These are phyloP conservation scores for Ganaspis brasiliensis DNA, from an alignment of 2,888 invertebrate species.

Conservation along the genomic window DNA sequence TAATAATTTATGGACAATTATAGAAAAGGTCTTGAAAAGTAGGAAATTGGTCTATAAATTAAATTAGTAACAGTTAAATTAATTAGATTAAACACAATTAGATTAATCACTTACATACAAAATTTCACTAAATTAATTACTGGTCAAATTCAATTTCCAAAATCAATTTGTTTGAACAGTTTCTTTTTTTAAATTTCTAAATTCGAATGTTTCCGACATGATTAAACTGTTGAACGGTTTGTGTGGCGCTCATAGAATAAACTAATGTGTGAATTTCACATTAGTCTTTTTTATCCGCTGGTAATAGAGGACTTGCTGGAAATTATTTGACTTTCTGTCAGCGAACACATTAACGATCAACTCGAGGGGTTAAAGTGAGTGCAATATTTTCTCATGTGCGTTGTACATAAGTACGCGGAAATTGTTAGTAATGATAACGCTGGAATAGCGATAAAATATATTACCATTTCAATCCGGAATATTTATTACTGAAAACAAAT, in stretches of 20 bases:
- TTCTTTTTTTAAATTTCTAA: neutral
- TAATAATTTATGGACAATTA: neutral
- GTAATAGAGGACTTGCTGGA: conserved; percentile 4
- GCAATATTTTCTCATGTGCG: conserved; percentile 34
- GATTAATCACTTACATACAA: too few species aligned
- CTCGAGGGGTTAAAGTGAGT: conserved; percentile 30
- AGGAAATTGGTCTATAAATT: too few species aligned
- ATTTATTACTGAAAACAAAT: conserved; percentile 41
- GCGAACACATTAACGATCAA: conserved; percentile 39
- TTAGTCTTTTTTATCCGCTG: neutral
- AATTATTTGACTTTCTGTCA: conserved; percentile 34
- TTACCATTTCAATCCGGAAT: conserved; percentile 38
- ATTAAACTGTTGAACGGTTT: neutral
- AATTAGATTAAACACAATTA: too few species aligned
- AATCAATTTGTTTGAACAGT: too few species aligned
- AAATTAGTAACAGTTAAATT: too few species aligned
- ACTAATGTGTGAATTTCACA: conserved; percentile 22
- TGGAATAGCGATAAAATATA: conserved; percentile 34
- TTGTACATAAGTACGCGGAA: conserved; percentile 36
- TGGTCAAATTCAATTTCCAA: too few species aligned
- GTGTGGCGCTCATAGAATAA: neutral
- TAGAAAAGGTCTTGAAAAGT: too few species aligned
- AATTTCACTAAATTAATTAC: too few species aligned
- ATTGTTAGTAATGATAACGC: conserved; percentile 28
- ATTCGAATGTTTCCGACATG: neutral